Conservation (phyloP, 2,797 vertebrate genomes). For the Diglossa cyanea region DNA sequence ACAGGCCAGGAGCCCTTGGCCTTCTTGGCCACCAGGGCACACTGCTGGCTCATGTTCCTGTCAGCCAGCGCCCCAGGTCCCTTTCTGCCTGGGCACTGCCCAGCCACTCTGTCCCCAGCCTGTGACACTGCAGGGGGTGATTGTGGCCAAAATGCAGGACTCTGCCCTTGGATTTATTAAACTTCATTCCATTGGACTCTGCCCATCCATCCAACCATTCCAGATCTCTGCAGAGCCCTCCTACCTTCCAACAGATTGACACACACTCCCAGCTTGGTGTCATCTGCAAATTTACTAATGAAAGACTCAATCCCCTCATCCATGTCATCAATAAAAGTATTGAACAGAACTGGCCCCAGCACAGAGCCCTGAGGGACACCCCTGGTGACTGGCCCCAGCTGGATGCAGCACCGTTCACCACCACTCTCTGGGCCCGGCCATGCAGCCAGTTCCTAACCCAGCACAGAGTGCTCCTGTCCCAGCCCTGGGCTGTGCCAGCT, state of each 20-base stretch:
- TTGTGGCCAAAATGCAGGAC: background rate
- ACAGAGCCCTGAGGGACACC: background rate
- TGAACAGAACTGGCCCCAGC: background rate
- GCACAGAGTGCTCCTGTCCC: background rate
- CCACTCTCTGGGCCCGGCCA: background rate
- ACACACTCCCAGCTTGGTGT: accelerated
- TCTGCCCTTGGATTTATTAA: accelerated
- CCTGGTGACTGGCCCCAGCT: background rate
- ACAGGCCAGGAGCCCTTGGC: background rate
- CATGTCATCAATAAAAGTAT: accelerated
- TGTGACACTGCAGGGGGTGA: accelerated
- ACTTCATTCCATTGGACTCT: accelerated
- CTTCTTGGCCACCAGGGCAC: background rate
- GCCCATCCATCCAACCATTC: accelerated
- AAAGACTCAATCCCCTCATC: accelerated
- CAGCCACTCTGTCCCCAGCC: background rate
- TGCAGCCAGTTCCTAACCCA: background rate
- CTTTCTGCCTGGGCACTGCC: background rate
- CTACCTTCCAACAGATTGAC: accelerated
- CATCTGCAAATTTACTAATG: background rate
- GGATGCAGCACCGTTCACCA: background rate
- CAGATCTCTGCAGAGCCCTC: background rate
- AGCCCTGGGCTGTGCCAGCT: background rate
- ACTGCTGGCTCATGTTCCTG: background rate
- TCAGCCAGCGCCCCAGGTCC: background rate